Percentiles rank a stretch among this genome's conserved stretches.
phyloP scores from a whole-genome alignment of 2,797 vertebrate species.

The Acanthurus lineatus region DNA sequence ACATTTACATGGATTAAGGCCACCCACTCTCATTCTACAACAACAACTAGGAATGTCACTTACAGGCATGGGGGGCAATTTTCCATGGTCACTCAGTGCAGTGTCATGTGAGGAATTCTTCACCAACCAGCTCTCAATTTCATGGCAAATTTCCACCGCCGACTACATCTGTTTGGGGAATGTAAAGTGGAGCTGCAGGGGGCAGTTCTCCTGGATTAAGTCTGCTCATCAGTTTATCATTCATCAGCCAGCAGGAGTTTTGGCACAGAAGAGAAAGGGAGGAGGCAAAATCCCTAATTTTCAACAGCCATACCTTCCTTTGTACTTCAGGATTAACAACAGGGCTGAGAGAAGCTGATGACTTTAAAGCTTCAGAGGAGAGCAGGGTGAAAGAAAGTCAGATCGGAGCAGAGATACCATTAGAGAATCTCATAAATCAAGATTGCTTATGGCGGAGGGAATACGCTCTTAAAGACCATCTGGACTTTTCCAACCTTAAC shows the following conservation, averaged over 20 bases:
- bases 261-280: conserved; percentile 52
- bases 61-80: conserved; percentile 68
- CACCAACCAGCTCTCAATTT: conserved; percentile 81
- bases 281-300: conserved; percentile 89
- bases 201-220: conserved; percentile 93
- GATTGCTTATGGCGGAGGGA: conserved; percentile 89
- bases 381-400: conserved; percentile 91
- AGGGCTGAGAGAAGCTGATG: conserved; percentile 91
- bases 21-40: conserved; percentile 65
- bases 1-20: conserved; percentile 56
- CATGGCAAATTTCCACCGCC: conserved; percentile 82
- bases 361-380: conserved; percentile 95
- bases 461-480: conserved; percentile 95
- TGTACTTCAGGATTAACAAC: conserved; percentile 97
- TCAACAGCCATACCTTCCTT: conserved; percentile 91
- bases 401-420: conserved; percentile 97
- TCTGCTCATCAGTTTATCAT: conserved; percentile 90
- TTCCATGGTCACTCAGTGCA: conserved; percentile 71
- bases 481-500: conserved; percentile 95
- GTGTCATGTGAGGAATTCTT: conserved; percentile 79
- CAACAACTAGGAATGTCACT: conserved; percentile 69
- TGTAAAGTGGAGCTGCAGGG: conserved; percentile 90
- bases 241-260: conserved; percentile 91
- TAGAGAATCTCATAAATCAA: conserved; percentile 98
- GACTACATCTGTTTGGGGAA: conserved; percentile 87